Evolutionary conservation across 2,888 invertebrate genomes (phyloP), one percentile per base, ranked within the genome.

Genomic region (Agonopterix subpropinquella): DNA sequence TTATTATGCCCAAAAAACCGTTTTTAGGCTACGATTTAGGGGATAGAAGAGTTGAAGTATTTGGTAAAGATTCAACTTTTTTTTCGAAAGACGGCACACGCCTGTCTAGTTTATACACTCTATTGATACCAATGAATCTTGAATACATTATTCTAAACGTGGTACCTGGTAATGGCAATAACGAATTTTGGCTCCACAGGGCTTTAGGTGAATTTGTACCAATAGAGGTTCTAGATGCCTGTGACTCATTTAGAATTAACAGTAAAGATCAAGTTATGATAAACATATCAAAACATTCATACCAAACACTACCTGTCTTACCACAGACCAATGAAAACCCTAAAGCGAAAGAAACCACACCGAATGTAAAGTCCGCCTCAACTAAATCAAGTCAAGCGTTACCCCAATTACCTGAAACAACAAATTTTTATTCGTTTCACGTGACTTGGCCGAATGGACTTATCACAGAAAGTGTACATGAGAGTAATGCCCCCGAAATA

Each of bases 401-500:
- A 10, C n/a, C n/a, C 9, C 39, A 39, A 39, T n/a, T 10, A 39
- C 28, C 28, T 5, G 74, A 76, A 62, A 62, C 56, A 1, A 65
- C 65, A 57, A 59, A 57, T 41, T 83, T 63, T 64, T 66, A 85
- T 62, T 75, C 81, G 1, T 56, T 87, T 41, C 68, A 58, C 53
- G 56, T 85, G 13, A 81, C 86, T 3, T 88, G 86, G 83, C 86
- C 87, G 1, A 88, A 85, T 55, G 89, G 89, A 1, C 70, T 80
- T 36, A 70, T 85, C 8, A 80, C 80, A 8, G 82, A 87, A 61
- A 81, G 70, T 50, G 70, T 88, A 13, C 68, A 86, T 58, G 71
- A 76, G 53, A 53, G 65, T 3, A 78, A 82, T 58, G 77, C 78
- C 2, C 51, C 70, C 10, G 52, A 55, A 46, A 66, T 88, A 49